Evolutionary conservation across 2,888 invertebrate species (phyloP).

Genomic region (Ditylenchus weischeri): DNA sequence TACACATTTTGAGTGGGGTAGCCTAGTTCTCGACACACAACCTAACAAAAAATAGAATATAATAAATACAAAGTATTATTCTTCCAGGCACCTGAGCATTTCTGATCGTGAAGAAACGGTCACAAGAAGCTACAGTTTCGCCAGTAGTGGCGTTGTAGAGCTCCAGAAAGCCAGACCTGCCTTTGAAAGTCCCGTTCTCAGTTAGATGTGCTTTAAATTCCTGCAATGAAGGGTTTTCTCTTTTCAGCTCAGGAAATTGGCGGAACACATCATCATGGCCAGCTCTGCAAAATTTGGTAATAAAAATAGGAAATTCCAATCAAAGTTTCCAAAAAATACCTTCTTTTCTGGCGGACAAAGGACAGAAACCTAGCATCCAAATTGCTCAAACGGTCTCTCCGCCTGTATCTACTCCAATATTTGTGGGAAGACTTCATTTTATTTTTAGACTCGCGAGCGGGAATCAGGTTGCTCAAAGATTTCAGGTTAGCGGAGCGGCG

Average conservation of each 20-base stretch:
- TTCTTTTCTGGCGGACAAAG: slow-evolving; percentile 14
- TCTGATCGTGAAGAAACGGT: slow-evolving; percentile 86
- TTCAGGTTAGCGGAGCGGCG: neutral
- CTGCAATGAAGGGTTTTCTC: slow-evolving; percentile 57
- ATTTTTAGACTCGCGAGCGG: neutral
- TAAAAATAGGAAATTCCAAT: neutral
- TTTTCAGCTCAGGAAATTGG: slow-evolving; percentile 52
- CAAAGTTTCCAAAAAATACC: neutral
- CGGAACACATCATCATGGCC: slow-evolving; percentile 47
- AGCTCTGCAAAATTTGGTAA: neutral
- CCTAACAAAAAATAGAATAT: slow-evolving; percentile 33
- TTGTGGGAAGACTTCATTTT: no score
- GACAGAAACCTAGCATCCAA: slow-evolving; percentile 16
- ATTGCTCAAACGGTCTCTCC: slow-evolving; percentile 3
- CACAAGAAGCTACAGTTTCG: slow-evolving; percentile 95
- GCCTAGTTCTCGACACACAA: slow-evolving; percentile 88
- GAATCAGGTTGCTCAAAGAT: neutral
- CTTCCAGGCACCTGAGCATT: slow-evolving; percentile 68
- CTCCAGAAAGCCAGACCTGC: slow-evolving; percentile 50
- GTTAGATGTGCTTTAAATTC: slow-evolving; percentile 43
- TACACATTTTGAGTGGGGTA: slow-evolving; percentile 83
- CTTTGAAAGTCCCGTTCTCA: slow-evolving; percentile 38
- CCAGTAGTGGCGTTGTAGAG: slow-evolving; percentile 89
- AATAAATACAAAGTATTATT: neutral
- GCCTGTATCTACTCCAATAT: slow-evolving; percentile 6